phyloP scores from a whole-genome alignment of 2,797 vertebrate genomes.

The Periophthalmus magnuspinnatus region DNA sequence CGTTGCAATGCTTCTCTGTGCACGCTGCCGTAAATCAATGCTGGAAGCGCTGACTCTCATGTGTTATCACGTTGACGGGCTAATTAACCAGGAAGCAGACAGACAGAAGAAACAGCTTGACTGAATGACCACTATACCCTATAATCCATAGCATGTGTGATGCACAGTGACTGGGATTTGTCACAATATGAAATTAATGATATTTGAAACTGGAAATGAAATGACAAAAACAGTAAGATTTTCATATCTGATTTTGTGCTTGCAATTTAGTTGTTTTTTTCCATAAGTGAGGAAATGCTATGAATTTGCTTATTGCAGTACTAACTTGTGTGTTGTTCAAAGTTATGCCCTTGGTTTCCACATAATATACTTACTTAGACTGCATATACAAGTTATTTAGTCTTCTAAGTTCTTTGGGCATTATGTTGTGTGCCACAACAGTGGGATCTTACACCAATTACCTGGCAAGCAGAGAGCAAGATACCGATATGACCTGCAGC shows the following conservation, averaged over 20 bases:
- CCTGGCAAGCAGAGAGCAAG: constrained; percentile 17
- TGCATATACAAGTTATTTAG: neutral
- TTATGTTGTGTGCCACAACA: constrained; percentile 46
- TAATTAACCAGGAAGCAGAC: constrained; percentile 79
- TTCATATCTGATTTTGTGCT: no score
- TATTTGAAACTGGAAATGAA: constrained; percentile 11
- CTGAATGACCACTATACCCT: constrained; percentile 40
- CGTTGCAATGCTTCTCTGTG: constrained; percentile 50
- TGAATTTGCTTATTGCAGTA: no score
- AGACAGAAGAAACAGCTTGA: constrained; percentile 66
- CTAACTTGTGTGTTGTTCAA: no score
- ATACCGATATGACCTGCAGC: constrained; percentile 54
- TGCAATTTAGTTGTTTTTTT: no score
- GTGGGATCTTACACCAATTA: constrained; percentile 37
- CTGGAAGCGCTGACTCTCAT: constrained; percentile 68
- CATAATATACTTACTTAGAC: neutral
- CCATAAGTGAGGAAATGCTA: no score
- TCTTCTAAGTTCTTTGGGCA: neutral
- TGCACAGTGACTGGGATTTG: neutral
- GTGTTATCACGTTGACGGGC: constrained; percentile 69
- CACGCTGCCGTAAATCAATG: constrained; percentile 76
- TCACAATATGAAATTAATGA: constrained; percentile 64
- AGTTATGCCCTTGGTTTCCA: neutral
- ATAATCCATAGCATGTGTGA: constrained; percentile 32
- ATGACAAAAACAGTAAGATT: neutral